phyloP scores from a whole-genome alignment of 2,797 vertebrate genomes.

The Adelosebastes latens region DNA sequence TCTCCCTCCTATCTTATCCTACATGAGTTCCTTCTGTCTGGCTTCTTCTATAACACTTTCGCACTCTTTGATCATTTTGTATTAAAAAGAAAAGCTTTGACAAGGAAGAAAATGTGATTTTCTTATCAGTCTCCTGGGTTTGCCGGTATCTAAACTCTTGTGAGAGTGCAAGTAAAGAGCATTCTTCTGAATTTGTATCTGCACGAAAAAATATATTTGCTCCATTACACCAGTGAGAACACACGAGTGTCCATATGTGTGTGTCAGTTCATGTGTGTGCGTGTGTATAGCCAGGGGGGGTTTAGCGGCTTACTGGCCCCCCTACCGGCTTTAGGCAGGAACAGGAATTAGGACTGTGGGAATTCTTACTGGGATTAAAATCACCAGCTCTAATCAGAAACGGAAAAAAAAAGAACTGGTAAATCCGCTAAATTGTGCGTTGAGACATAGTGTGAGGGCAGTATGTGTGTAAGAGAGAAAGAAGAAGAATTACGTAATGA shows the following conservation, averaged over 20 bases:
- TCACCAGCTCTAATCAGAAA: constrained; percentile 71
- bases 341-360: constrained; percentile 76
- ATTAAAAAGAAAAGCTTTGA: constrained; percentile 23
- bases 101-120: constrained; percentile 5
- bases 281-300: constrained; percentile 24
- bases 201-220: not conserved
- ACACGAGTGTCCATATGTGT: constrained; percentile 18
- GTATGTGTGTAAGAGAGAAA: constrained; percentile 12
- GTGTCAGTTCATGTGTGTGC: constrained; percentile 33
- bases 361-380: constrained; percentile 77
- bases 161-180: not conserved
- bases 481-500: constrained; percentile 66
- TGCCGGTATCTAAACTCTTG: constrained; percentile 14
- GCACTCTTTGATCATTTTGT: constrained; percentile 8
- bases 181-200: constrained; percentile 6
- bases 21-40: not conserved
- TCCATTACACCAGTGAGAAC: not conserved
- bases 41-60: not conserved
- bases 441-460: constrained; percentile 27
- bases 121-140: constrained; percentile 6
- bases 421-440: constrained; percentile 53
- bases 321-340: constrained; percentile 65
- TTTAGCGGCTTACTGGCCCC: constrained; percentile 72
- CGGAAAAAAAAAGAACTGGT: not conserved
- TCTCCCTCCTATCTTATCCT: not conserved